Percentiles rank a stretch among this genome's conserved stretches.
These are phyloP conservation scores for Dolichotis patagonum DNA, from an alignment of 2,113 vertebrate genomes.

Conservation along the genomic window DNA sequence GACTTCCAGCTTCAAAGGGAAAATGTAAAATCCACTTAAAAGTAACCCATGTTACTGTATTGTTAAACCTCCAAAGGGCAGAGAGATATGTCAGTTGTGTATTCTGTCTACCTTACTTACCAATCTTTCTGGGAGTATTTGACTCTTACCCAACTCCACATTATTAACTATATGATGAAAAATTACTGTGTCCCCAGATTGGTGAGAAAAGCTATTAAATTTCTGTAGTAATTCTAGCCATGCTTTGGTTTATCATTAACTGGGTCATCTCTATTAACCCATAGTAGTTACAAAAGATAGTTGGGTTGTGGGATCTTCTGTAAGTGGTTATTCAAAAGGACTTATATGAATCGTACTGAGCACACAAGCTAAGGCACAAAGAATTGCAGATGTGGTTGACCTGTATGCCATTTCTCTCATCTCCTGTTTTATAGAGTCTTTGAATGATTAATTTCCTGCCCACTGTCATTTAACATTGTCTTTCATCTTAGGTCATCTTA, in stretches of 20 bases:
- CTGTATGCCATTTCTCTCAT: neutral
- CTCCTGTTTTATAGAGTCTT: neutral
- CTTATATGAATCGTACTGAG: neutral
- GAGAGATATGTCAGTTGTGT: neutral
- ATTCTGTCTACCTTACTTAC: neutral
- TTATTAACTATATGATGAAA: constrained; percentile 22
- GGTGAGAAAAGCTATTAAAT: neutral
- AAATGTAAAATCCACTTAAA: neutral
- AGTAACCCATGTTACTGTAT: constrained; percentile 9
- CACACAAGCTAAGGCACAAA: neutral
- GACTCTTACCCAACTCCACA: neutral
- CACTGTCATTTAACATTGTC: neutral
- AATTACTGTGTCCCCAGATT: neutral
- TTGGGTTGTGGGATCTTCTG: constrained; percentile 27
- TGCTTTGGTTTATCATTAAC: neutral
- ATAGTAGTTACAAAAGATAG: constrained; percentile 41
- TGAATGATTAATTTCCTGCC: neutral
- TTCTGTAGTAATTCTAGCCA: neutral
- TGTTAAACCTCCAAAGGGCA: neutral
- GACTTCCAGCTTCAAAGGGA: neutral
- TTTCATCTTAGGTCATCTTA: constrained; percentile 33
- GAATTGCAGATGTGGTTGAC: neutral
- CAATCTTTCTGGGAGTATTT: neutral
- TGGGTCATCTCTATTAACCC: constrained; percentile 25
- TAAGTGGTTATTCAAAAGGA: neutral